Conservation (phyloP, 2,113 vertebrate species). For the Cyphomyrus plagiostoma region DNA sequence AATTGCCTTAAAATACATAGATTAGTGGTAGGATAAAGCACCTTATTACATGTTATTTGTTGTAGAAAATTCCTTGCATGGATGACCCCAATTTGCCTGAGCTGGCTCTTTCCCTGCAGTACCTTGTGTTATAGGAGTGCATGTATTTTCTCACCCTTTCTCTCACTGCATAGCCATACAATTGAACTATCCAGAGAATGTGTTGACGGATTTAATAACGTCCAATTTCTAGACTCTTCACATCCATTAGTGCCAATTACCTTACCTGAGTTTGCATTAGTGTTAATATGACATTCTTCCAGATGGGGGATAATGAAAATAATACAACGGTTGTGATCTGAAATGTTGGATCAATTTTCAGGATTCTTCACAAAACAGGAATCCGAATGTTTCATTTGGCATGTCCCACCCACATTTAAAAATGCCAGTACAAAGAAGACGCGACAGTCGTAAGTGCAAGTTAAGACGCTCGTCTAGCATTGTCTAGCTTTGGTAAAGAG, state of each 20-base stretch:
- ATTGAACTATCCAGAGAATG: slow-evolving; percentile 67
- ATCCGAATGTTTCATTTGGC: slow-evolving; percentile 22
- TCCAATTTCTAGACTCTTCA: slow-evolving; percentile 85
- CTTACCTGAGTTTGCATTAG: slow-evolving; percentile 83
- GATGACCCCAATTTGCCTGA: slow-evolving; percentile 55
- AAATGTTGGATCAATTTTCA: slow-evolving; percentile 43
- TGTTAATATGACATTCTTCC: slow-evolving; percentile 80
- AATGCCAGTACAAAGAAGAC: slow-evolving; percentile 5
- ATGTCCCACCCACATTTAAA: background rate
- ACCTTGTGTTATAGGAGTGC: slow-evolving; percentile 66
- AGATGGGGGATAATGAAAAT: slow-evolving; percentile 80
- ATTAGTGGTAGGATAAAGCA: slow-evolving; percentile 68
- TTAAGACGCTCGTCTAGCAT: background rate
- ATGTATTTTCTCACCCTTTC: slow-evolving; percentile 50
- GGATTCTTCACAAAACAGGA: slow-evolving; percentile 24
- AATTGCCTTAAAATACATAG: slow-evolving; percentile 70
- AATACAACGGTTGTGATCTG: slow-evolving; percentile 53
- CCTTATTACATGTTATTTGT: slow-evolving; percentile 62
- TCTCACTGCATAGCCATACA: slow-evolving; percentile 53
- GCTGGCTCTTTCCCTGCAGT: slow-evolving; percentile 67
- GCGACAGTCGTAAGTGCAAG: background rate
- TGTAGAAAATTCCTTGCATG: slow-evolving; percentile 60
- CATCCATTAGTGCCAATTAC: slow-evolving; percentile 90
- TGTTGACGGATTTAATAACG: slow-evolving; percentile 82
- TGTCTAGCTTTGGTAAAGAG: background rate